These are phyloP conservation scores for Callinectes sapidus DNA, from an alignment of 2,888 invertebrate species.

Conservation along the genomic window DNA sequence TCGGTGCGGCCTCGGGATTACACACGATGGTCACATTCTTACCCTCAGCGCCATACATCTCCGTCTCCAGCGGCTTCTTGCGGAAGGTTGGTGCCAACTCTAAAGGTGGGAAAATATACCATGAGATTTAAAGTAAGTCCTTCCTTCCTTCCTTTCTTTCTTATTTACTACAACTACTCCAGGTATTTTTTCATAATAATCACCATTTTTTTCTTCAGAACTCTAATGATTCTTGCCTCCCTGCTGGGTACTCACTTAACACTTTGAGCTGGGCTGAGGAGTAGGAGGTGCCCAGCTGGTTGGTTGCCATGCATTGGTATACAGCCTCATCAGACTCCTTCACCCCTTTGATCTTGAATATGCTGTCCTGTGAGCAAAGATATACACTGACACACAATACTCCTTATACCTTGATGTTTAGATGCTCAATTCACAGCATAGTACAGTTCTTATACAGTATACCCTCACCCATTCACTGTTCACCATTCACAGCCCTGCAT, in stretches of 20 bases:
- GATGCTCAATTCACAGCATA: not conserved
- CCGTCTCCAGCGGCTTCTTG: slow-evolving; percentile 90
- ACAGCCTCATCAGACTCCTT: slow-evolving; percentile 89
- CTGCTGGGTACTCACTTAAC: slow-evolving; percentile 76
- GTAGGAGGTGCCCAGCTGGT: slow-evolving; percentile 89
- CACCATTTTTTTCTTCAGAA: not conserved
- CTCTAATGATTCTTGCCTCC: not conserved
- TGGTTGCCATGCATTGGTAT: slow-evolving; percentile 95
- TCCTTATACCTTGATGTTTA: not conserved
- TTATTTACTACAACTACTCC: not conserved
- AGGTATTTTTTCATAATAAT: not conserved
- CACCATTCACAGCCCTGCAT: too few relatives aligned
- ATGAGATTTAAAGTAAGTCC: not conserved
- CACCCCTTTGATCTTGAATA: slow-evolving; percentile 74
- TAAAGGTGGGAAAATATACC: not conserved
- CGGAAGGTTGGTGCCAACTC: slow-evolving; percentile 85
- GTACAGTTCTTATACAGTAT: not conserved
- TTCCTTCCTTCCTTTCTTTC: not conserved
- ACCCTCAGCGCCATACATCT: slow-evolving; percentile 92
- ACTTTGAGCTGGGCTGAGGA: slow-evolving; percentile 93
- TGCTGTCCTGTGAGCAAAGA: slow-evolving; percentile 73
- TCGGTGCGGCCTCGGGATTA: slow-evolving; percentile 95
- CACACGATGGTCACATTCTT: slow-evolving; percentile 94
- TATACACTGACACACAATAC: not conserved
- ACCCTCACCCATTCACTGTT: too few relatives aligned